Evolutionary conservation across 2,113 vertebrate genomes (phyloP).

Genomic region (Lamprotornis superbus): DNA sequence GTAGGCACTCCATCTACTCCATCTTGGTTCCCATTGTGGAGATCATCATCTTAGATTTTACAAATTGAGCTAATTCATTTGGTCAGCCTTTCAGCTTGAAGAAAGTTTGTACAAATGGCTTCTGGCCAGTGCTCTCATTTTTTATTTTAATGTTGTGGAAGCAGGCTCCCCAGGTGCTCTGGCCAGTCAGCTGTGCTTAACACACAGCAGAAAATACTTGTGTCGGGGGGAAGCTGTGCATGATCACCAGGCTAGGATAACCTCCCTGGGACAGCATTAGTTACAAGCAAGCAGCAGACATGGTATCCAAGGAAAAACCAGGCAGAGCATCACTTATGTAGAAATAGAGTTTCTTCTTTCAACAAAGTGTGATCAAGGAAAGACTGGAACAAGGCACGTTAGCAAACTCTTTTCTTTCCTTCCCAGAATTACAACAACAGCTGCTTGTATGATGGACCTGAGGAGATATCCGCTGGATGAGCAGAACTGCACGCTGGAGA

Average conservation of each 20-base stretch:
- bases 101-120: neutral
- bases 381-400: neutral
- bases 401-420: constrained; percentile 37
- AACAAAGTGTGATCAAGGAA: neutral
- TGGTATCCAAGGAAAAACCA: neutral
- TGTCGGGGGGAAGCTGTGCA: neutral
- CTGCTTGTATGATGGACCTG: constrained; percentile 98
- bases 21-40: neutral
- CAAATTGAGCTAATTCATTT: neutral
- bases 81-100: neutral
- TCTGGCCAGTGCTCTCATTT: neutral
- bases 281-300: neutral
- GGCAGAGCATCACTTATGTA: neutral
- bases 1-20: neutral
- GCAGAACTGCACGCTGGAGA: constrained; percentile 95
- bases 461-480: constrained; percentile 93
- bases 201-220: neutral
- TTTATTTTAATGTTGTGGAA: neutral
- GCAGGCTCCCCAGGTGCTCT: neutral
- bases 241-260: neutral
- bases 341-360: neutral
- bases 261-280: neutral
- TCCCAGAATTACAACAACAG: constrained; percentile 93
- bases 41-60: neutral
- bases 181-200: neutral